These are phyloP conservation scores for Cromileptes altivelis DNA, from an alignment of 2,113 vertebrate genomes.

Conservation along the genomic window DNA sequence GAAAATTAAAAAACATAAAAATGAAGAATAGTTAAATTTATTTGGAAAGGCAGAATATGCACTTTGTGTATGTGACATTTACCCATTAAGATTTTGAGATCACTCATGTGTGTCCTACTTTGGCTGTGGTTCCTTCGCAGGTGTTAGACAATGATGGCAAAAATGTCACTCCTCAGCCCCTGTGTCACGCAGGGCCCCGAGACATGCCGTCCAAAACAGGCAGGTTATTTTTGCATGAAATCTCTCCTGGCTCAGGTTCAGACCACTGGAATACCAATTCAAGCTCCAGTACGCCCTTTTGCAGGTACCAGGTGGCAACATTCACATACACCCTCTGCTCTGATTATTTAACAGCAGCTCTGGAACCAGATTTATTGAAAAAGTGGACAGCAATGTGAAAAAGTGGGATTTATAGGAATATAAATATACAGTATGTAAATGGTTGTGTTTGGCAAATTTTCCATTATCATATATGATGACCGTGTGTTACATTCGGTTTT, in stretches of 20 bases:
- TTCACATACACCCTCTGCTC: neutral
- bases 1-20: too few relatives aligned
- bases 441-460: neutral
- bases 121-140: slow-evolving; percentile 72
- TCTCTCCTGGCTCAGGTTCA: slow-evolving; percentile 63
- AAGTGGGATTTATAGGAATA: neutral
- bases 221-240: slow-evolving; percentile 78
- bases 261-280: slow-evolving; percentile 70
- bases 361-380: neutral
- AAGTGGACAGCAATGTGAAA: neutral
- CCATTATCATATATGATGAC: neutral
- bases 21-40: too few relatives aligned
- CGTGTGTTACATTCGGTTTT: neutral
- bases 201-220: slow-evolving; percentile 62
- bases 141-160: slow-evolving; percentile 86
- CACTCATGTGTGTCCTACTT: neutral
- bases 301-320: slow-evolving; percentile 76
- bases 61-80: too few relatives aligned
- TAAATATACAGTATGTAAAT: neutral
- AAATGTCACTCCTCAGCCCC: slow-evolving; percentile 88
- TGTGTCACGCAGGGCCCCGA: slow-evolving; percentile 80
- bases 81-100: too few relatives aligned
- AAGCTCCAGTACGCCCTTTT: slow-evolving; percentile 75
- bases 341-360: neutral
- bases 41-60: too few relatives aligned